Base-by-base conservation (phyloP, 1,140 invertebrate species). In the Drosophila funebris region DNA sequence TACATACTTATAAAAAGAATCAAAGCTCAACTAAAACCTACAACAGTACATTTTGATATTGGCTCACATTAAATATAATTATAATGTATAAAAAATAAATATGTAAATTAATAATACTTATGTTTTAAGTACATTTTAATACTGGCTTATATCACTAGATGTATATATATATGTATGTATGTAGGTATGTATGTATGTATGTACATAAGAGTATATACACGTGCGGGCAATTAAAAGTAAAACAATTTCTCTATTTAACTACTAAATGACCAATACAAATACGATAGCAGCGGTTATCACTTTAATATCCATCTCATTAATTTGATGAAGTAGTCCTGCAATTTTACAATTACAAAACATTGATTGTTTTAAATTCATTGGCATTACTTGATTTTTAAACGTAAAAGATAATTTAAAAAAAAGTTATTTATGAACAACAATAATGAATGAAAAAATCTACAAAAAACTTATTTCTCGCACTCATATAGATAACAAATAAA, bases 241-340 rank as follows among this genome's bases (percentile, higher is more conserved):
- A 43, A 58, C 66, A 73, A 77, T 63, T 80, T 44, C 54, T 70
- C 54, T 70, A 80, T 62, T 76, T 69, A 66, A 50, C 62, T 24
- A 57, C 50, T 58, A 73, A 73, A 71, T 62, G 73, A 84, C 61
- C 50, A 71, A 72, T 67, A 74, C 33, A 43, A 62, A 83, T 90
- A 76, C 73, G 83, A 85, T 87, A 75, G 84, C 79, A 75, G 89
- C 82, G 46, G 77, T 81, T 84, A 81, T 87, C 81, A 90, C 80
- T 91, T 91, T 90, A 91, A 91, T 69, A 90, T 91, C 90, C 90
- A 91, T 90, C 89, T 90, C 89, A 91, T 85, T 67, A 91, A 91
- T 76, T 90, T 91, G 82, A 87, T 90, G 76, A 91, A 78, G 82
- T 90, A 91, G 72, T 91, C 90, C 90, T 91, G 90, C 69, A 90